phyloP scores from a whole-genome alignment of 2,113 vertebrate species.

The Pseudonaja textilis region DNA sequence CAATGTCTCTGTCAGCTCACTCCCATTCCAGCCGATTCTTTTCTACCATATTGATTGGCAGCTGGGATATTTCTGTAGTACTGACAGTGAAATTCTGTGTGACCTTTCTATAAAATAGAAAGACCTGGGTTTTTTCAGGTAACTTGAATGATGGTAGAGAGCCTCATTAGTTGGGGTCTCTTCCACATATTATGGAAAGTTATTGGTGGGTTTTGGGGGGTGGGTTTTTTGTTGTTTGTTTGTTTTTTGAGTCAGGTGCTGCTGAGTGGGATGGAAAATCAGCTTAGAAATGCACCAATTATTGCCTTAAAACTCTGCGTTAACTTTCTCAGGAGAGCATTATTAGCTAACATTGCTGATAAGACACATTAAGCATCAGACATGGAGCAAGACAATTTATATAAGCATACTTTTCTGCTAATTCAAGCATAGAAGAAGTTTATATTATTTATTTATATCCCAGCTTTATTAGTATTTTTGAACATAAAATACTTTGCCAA shows the following conservation, averaged over 20 bases:
- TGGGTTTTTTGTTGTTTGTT: not conserved
- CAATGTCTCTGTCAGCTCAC: not conserved
- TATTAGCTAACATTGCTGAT: not conserved
- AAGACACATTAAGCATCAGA: not conserved
- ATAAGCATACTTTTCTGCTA: not conserved
- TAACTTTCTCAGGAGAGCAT: not conserved
- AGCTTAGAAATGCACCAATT: not conserved
- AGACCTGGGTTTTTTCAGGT: not conserved
- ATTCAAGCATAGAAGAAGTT: not conserved
- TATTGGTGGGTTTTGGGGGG: not conserved
- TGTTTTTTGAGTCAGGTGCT: not conserved
- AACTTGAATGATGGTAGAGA: not conserved
- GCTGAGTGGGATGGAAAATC: not conserved
- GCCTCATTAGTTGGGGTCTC: not conserved
- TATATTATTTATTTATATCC: not conserved
- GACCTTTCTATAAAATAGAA: not conserved
- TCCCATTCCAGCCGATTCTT: not conserved
- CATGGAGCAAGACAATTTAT: not conserved
- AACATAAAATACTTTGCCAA: not conserved
- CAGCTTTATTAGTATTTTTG: not conserved
- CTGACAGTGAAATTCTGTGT: not conserved
- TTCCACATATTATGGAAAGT: not conserved
- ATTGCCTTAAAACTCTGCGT: not conserved
- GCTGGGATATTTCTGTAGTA: not conserved
- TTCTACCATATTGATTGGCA: not conserved